Percentiles rank a stretch among this genome's conserved stretches.
Conservation (phyloP, 2,797 vertebrate genomes). For the Mallotus villosus region DNA sequence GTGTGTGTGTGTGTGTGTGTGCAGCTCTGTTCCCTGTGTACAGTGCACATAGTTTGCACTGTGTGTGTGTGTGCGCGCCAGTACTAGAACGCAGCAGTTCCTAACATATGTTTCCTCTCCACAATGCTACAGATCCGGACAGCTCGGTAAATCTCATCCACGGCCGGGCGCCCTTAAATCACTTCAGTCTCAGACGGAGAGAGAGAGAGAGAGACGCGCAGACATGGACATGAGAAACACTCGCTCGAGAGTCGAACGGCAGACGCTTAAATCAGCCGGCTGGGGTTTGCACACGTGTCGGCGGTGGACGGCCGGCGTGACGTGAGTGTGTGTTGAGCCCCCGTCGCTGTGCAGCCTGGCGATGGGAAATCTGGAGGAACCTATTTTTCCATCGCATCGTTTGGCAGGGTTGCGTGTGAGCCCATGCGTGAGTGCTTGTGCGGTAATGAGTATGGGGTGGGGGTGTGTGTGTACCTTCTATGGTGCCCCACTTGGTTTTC, state of each 20-base stretch:
- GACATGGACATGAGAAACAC: constrained; percentile 40
- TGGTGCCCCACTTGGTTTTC: constrained; percentile 89
- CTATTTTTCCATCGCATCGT: constrained; percentile 16
- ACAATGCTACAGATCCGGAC: constrained; percentile 22
- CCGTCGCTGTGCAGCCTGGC: neutral
- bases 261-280: constrained; percentile 34
- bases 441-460: constrained; percentile 6
- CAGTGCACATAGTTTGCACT: neutral
- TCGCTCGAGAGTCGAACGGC: constrained; percentile 22
- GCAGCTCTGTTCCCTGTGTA: neutral
- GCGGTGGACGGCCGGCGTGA: neutral
- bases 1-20: constrained; percentile 5
- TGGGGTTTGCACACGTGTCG: constrained; percentile 16
- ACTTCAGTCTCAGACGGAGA: constrained; percentile 33
- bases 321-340: no score
- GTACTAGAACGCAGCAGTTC: no score
- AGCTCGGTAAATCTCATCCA: constrained; percentile 49
- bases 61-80: no score
- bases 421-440: constrained; percentile 16
- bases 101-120: neutral
- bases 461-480: constrained; percentile 72
- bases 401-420: neutral
- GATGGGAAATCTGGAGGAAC: neutral
- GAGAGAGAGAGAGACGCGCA: neutral
- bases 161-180: constrained; percentile 30